Conservation (phyloP, 2,113 vertebrate species). For the Dromaius novaehollandiae region DNA sequence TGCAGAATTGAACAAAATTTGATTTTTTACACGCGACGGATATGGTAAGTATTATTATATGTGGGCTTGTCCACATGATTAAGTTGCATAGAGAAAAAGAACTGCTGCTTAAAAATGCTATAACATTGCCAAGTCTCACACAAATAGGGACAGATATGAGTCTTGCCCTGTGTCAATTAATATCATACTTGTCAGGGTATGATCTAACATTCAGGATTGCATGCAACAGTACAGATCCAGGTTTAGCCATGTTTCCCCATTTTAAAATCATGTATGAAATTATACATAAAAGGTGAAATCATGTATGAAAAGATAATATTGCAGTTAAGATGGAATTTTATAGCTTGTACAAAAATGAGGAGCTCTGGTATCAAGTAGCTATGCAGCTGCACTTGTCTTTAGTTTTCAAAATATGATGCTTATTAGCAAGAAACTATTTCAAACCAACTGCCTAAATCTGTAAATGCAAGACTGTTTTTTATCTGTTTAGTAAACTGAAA, state of each 20-base stretch:
- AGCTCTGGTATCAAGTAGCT: not conserved
- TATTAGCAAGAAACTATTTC: not conserved
- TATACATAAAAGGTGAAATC: not conserved
- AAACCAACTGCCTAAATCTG: not conserved
- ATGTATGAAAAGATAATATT: not conserved
- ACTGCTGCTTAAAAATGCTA: not conserved
- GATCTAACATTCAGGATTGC: not conserved
- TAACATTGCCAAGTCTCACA: not conserved
- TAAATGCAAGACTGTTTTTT: not conserved
- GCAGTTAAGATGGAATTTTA: not conserved
- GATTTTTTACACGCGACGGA: not conserved
- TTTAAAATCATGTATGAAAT: not conserved
- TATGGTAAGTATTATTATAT: not conserved
- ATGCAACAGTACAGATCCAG: not conserved
- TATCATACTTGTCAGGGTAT: not conserved
- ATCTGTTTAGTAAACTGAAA: not conserved
- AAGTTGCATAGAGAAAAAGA: not conserved
- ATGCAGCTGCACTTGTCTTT: not conserved
- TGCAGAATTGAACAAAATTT: not conserved
- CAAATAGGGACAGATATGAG: not conserved
- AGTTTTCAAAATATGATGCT: not conserved
- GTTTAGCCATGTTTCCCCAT: not conserved
- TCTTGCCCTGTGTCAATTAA: not conserved
- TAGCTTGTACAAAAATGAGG: not conserved
- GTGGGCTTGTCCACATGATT: not conserved